Percentiles rank a stretch among this genome's conserved stretches.
Evolutionary conservation across 2,888 invertebrate genomes (phyloP).

Genomic region (Microctonus hyperodae): DNA sequence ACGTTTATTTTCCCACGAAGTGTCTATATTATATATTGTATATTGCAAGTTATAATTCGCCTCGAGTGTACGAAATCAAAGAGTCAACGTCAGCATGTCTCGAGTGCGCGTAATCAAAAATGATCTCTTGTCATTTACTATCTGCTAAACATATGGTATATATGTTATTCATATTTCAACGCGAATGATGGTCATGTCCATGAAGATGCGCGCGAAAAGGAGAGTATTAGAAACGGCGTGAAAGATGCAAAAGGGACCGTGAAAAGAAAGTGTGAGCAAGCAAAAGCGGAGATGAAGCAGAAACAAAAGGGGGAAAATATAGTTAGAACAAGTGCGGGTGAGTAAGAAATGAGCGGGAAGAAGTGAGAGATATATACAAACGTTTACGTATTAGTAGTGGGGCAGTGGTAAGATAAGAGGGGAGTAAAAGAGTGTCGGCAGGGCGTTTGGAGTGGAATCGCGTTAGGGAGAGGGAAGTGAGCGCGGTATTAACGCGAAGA

Average conservation of each 20-base stretch:
- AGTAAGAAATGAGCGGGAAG: constrained; percentile 17
- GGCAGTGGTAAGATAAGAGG: constrained; percentile 27
- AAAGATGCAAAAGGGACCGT: background rate
- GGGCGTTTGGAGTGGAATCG: constrained; percentile 37
- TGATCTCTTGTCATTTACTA: background rate
- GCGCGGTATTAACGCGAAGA: constrained; percentile 28
- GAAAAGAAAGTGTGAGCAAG: constrained; percentile 8
- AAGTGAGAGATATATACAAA: constrained; percentile 25
- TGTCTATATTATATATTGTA: background rate
- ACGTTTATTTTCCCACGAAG: background rate
- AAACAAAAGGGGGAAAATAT: constrained; percentile 25
- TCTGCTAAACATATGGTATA: background rate
- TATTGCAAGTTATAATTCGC: background rate
- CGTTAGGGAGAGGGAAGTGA: constrained; percentile 27
- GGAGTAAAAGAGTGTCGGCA: constrained; percentile 36
- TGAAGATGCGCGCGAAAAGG: background rate
- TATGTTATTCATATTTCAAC: background rate
- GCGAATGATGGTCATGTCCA: background rate
- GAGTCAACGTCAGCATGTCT: background rate
- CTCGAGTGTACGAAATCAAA: background rate
- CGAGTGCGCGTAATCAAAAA: background rate
- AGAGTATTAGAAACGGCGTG: background rate
- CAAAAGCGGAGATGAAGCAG: constrained; percentile 9
- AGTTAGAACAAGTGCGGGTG: constrained; percentile 14
- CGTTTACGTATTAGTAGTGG: constrained; percentile 24